These are phyloP conservation scores for Lasioglossum figueresi DNA, from an alignment of 2,888 invertebrate species.

Conservation along the genomic window DNA sequence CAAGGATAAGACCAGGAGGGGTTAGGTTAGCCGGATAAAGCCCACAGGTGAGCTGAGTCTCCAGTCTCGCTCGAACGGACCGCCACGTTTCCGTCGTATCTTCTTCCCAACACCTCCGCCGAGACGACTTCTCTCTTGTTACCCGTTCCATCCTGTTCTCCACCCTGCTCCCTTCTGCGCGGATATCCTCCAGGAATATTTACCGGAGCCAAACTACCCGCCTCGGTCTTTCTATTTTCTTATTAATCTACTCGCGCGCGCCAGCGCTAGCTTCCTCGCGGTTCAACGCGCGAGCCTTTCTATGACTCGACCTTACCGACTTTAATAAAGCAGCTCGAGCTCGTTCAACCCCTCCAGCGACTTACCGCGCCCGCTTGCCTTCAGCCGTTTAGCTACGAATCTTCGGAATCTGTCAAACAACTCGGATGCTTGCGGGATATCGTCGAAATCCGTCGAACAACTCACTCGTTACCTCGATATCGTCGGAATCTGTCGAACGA, in stretches of 20 bases:
- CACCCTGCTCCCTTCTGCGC: not conserved
- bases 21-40: constrained; percentile 23
- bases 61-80: constrained; percentile 55
- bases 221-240: constrained; percentile 47
- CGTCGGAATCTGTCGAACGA: not conserved
- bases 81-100: constrained; percentile 67
- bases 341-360: not conserved
- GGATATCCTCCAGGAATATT: constrained; percentile 38
- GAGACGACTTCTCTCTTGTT: constrained; percentile 12
- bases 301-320: not conserved
- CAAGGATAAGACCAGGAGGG: constrained; percentile 30
- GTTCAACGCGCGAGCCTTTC: not conserved
- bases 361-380: not conserved
- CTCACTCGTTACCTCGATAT: not conserved
- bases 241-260: constrained; percentile 41
- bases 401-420: not conserved
- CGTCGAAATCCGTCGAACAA: not conserved
- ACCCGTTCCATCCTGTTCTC: constrained; percentile 2
- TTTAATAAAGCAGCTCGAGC: constrained; percentile 12
- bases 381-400: not conserved
- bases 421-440: not conserved
- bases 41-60: constrained; percentile 27
- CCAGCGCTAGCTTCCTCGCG: not conserved
- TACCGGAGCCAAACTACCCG: constrained; percentile 22
- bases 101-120: constrained; percentile 28